Evolutionary conservation across 2,797 vertebrate species (phyloP).

Genomic region (Leptoclinus maculatus): DNA sequence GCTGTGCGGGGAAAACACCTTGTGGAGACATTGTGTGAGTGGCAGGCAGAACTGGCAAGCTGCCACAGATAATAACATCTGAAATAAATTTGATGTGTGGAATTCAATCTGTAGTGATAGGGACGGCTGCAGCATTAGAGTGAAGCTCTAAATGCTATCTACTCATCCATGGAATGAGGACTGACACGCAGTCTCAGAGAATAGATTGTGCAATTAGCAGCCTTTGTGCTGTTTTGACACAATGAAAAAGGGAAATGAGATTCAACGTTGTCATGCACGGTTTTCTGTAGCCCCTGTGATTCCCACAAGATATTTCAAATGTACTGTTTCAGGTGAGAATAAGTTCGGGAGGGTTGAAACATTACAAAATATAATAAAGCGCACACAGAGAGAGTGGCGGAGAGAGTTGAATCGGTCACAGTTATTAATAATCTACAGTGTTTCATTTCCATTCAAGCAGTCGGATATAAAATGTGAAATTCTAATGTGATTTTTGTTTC

Average conservation of each 20-base stretch:
- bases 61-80: conserved; percentile 85
- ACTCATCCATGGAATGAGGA: conserved; percentile 85
- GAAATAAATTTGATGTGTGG: conserved; percentile 85
- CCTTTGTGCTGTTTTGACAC: conserved; percentile 83
- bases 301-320: conserved; percentile 66
- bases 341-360: conserved; percentile 37
- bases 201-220: conserved; percentile 84
- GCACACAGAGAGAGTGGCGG: conserved; percentile 6
- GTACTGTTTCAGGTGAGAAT: conserved; percentile 65
- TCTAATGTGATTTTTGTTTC: conserved; percentile 19
- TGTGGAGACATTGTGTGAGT: conserved; percentile 77
- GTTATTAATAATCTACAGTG: conserved; percentile 51
- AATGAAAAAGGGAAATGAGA: conserved; percentile 80
- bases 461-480: conserved; percentile 24
- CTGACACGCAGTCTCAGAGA: conserved; percentile 82
- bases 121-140: conserved; percentile 78
- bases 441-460: conserved; percentile 31
- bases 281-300: conserved; percentile 50
- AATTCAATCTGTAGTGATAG: conserved; percentile 84
- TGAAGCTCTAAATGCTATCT: conserved; percentile 84
- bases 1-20: conserved; percentile 72
- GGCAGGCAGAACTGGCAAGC: conserved; percentile 82
- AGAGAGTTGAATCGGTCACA: conserved; percentile 40
- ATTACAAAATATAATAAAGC: conserved; percentile 33
- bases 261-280: conserved; percentile 73